These are phyloP conservation scores for Ophonus ardosiacus DNA, from an alignment of 2,888 invertebrate species.

Conservation along the genomic window DNA sequence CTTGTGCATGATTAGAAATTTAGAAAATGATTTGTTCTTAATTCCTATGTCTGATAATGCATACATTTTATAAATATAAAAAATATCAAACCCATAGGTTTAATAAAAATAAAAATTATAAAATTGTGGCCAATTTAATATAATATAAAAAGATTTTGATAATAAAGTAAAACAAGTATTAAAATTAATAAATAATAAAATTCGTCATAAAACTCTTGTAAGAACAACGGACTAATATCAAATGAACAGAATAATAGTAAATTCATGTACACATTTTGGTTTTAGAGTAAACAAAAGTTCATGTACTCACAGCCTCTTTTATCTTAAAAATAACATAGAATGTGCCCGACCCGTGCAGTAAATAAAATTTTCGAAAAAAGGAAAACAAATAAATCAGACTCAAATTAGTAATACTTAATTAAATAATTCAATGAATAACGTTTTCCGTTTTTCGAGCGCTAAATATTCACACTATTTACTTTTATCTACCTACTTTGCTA, in stretches of 20 bases:
- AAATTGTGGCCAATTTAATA: not conserved
- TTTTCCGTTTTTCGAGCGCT: conserved; percentile 42
- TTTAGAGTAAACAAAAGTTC: conserved; percentile 46
- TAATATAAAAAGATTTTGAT: too few relatives aligned
- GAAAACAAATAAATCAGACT: conserved; percentile 38
- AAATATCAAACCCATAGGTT: conserved; percentile 17
- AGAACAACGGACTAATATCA: conserved; percentile 28
- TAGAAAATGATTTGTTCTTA: conserved; percentile 4
- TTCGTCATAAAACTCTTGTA: conserved; percentile 31
- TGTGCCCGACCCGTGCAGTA: conserved; percentile 49
- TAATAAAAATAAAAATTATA: conserved; percentile 3
- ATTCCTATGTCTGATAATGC: conserved; percentile 40
- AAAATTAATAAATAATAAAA: conserved; percentile 25
- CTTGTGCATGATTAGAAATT: conserved; percentile 19
- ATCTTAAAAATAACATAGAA: conserved; percentile 47
- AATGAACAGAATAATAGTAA: conserved; percentile 26
- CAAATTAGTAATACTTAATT: conserved; percentile 7
- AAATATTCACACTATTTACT: conserved; percentile 48
- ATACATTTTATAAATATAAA: conserved; percentile 39
- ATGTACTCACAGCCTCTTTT: conserved; percentile 54
- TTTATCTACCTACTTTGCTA: conserved; percentile 33
- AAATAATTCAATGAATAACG: conserved; percentile 29
- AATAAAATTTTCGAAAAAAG: not conserved
- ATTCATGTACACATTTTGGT: conserved; percentile 49
- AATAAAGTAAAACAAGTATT: conserved; percentile 3